Conservation (phyloP, 1,140 invertebrate species). For the Notospermus geniculatus region DNA sequence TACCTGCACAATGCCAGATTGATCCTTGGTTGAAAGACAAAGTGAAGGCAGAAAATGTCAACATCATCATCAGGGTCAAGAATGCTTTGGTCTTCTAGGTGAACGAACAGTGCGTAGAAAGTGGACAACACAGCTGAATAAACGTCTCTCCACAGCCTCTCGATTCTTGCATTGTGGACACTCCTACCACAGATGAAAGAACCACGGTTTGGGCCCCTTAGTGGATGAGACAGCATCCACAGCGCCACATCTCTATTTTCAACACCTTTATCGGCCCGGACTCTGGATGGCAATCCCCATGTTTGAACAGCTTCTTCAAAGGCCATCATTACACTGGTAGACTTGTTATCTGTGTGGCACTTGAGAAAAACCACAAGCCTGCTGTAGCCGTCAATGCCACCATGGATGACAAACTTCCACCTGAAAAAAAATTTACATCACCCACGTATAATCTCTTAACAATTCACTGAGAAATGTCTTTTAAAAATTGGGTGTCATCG, state of each 20-base stretch:
- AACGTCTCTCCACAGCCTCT: conserved; percentile 13
- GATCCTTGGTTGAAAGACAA: too few relatives aligned
- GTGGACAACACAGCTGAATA: background rate
- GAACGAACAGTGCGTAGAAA: background rate
- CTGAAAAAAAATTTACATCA: too few relatives aligned
- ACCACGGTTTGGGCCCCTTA: background rate
- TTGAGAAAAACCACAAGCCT: conserved; percentile 21
- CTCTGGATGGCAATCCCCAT: conserved; percentile 24
- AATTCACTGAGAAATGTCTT: too few relatives aligned
- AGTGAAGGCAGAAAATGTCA: too few relatives aligned
- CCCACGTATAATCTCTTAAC: too few relatives aligned
- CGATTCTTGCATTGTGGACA: conserved; percentile 17
- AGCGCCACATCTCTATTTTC: too few relatives aligned
- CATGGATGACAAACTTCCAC: too few relatives aligned
- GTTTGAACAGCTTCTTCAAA: conserved; percentile 11
- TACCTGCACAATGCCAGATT: too few relatives aligned
- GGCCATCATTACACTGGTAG: conserved; percentile 13
- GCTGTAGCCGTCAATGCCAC: too few relatives aligned
- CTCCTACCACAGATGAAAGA: conserved; percentile 14
- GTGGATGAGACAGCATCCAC: conserved; percentile 17
- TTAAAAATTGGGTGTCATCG: too few relatives aligned
- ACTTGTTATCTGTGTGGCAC: conserved; percentile 18
- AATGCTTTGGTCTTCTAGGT: too few relatives aligned
- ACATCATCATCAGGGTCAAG: too few relatives aligned
- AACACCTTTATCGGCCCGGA: conserved; percentile 23